Evolutionary conservation across 2,797 vertebrate species (phyloP), one percentile per base, ranked within the genome.

Genomic region (Sphaeramia orbicularis): DNA sequence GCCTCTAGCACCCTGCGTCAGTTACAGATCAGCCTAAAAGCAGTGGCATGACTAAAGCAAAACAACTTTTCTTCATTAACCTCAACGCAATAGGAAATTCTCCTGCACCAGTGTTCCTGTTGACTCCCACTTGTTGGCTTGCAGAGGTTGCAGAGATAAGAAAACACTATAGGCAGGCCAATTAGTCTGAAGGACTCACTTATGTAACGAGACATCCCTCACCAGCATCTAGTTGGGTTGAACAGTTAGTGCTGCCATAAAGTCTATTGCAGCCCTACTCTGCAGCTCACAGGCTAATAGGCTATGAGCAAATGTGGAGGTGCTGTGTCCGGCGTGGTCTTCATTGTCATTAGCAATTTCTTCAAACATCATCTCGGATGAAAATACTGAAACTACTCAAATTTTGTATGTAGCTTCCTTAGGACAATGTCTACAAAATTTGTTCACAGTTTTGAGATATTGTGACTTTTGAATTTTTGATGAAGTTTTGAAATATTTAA

Each of bases 1-100:
- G 76, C 79, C 60, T 65, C 13, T 24, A 68, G 70, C 78, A 77
- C 63, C 67, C 44, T 52, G 37, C 4, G 1, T 19, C 41, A 74
- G 40, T 35, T 50, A 59, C 18, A 77, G 40, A 45, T 63, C 37
- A 66, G 49, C 30, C 45, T 45, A 7, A 2, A 21, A 45, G 32
- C 30, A 48, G 19, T 44, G 13, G 10, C 9, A 47, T 7, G 41
- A 30, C 4, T 48, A 21, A 45, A 57, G 18, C 6, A 41, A 58
- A 63, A 54, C 12, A 64, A 0, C 0, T 32, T 76, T 54, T 63
- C 19, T 44, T 55, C 5, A 32, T 55, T 61, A 24, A 60, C 65
- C 15, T 37, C 7, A 63, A 30, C n/a, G 3, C 16, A 49, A 51
- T 43, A 15, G 51, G 2, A 36, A 68, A 40, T 43, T 57, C 15